These are phyloP conservation scores for Drosophila siamana DNA, from an alignment of 2,888 invertebrate genomes.

Conservation along the genomic window DNA sequence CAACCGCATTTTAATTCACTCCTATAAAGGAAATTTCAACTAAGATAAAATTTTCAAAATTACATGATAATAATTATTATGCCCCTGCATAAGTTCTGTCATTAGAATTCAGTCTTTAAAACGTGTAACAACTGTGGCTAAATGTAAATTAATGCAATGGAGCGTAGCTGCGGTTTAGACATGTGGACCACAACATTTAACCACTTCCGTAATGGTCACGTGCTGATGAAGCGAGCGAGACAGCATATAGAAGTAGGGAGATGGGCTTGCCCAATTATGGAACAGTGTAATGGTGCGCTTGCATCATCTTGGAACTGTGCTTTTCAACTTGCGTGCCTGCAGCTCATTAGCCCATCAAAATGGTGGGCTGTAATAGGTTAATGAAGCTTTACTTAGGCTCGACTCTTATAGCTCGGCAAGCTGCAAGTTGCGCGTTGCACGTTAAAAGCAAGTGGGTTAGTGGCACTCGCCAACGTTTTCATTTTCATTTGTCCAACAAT, in stretches of 20 bases:
- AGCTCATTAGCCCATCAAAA: slow-evolving; percentile 59
- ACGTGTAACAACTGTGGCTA: slow-evolving; percentile 45
- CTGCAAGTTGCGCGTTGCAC: slow-evolving; percentile 20
- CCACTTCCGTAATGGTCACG: slow-evolving; percentile 73
- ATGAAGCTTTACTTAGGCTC: slow-evolving; percentile 59
- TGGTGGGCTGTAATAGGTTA: slow-evolving; percentile 55
- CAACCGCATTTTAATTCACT: too few species aligned
- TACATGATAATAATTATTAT: neutral
- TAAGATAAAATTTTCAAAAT: too few species aligned
- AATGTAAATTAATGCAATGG: slow-evolving; percentile 67
- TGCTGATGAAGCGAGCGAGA: slow-evolving; percentile 47
- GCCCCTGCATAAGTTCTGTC: neutral
- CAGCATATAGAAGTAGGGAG: neutral
- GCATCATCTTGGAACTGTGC: slow-evolving; percentile 43
- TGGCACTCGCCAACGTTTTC: slow-evolving; percentile 65
- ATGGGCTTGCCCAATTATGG: slow-evolving; percentile 20
- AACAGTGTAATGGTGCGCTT: slow-evolving; percentile 30
- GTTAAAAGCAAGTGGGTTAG: slow-evolving; percentile 70
- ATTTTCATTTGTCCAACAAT: slow-evolving; percentile 21
- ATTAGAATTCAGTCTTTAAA: neutral
- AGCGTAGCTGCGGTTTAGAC: slow-evolving; percentile 76
- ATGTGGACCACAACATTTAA: slow-evolving; percentile 69
- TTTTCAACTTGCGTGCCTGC: slow-evolving; percentile 59
- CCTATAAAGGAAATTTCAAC: too few species aligned
- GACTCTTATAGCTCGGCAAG: slow-evolving; percentile 6